Evolutionary conservation across 1,140 invertebrate genomes (phyloP).

Genomic region (Heterodera carotae): DNA sequence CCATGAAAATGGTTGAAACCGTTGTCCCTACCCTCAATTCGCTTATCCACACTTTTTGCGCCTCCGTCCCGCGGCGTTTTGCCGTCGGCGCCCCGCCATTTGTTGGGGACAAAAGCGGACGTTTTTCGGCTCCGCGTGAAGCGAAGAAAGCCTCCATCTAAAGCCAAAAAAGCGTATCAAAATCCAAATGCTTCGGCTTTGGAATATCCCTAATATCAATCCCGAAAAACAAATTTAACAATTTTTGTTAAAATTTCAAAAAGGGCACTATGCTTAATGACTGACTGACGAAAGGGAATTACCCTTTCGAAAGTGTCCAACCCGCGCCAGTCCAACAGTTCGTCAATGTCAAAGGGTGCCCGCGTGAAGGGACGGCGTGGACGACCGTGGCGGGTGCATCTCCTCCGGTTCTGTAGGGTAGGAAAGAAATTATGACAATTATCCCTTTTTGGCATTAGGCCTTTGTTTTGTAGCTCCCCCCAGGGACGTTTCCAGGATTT

Average conservation of each 20-base stretch:
- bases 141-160: constrained; percentile 46
- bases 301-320: constrained; percentile 53
- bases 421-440: not conserved
- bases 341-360: constrained; percentile 50
- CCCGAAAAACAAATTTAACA: too few species aligned
- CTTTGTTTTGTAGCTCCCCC: too few species aligned
- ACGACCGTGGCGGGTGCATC: constrained; percentile 27
- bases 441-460: not conserved
- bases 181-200: not conserved
- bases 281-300: too few species aligned
- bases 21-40: constrained; percentile 31
- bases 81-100: constrained; percentile 7
- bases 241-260: too few species aligned
- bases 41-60: constrained; percentile 50
- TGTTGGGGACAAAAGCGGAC: not conserved
- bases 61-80: constrained; percentile 33
- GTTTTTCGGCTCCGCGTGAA: constrained; percentile 22
- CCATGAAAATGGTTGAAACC: not conserved
- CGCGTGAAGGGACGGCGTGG: constrained; percentile 38
- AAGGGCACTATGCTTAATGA: too few species aligned
- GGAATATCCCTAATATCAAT: too few species aligned
- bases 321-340: constrained; percentile 42
- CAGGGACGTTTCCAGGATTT: too few species aligned
- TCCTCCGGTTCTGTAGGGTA: not conserved
- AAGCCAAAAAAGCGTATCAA: not conserved